These are phyloP conservation scores for Orcinus orca DNA, from an alignment of 2,113 vertebrate genomes.

Conservation along the genomic window DNA sequence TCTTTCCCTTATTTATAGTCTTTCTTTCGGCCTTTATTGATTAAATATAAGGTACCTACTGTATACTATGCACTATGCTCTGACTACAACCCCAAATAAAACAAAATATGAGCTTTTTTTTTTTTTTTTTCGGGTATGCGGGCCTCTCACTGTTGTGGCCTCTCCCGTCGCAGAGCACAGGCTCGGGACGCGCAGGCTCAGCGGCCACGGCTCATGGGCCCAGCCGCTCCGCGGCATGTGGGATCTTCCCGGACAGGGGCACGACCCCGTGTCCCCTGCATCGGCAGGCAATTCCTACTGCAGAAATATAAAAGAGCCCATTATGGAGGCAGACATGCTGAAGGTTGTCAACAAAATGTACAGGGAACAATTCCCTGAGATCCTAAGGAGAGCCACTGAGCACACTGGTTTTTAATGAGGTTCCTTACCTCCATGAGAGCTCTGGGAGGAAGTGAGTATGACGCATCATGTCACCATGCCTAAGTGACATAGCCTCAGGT, in stretches of 20 bases:
- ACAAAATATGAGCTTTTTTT: no score
- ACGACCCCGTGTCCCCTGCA: no score
- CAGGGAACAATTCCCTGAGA: not conserved
- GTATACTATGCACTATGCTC: not conserved
- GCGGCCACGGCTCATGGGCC: no score
- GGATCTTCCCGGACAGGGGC: no score
- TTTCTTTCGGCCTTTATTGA: not conserved
- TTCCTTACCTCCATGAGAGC: not conserved
- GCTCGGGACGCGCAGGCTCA: no score
- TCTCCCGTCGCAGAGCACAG: no score
- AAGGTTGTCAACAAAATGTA: not conserved
- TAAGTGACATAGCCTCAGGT: not conserved
- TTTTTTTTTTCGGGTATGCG: no score
- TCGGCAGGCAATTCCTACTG: not conserved
- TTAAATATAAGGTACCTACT: not conserved
- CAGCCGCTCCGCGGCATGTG: no score
- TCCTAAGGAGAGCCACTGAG: not conserved
- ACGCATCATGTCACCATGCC: not conserved
- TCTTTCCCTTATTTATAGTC: not conserved
- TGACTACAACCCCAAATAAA: not conserved
- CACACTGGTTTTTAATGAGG: not conserved
- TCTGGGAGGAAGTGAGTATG: not conserved
- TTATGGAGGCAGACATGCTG: slow-evolving; percentile 11
- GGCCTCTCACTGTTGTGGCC: no score
- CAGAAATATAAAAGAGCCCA: not conserved